Conservation (phyloP, 2,888 invertebrate species). For the Ochropleura plecta region DNA sequence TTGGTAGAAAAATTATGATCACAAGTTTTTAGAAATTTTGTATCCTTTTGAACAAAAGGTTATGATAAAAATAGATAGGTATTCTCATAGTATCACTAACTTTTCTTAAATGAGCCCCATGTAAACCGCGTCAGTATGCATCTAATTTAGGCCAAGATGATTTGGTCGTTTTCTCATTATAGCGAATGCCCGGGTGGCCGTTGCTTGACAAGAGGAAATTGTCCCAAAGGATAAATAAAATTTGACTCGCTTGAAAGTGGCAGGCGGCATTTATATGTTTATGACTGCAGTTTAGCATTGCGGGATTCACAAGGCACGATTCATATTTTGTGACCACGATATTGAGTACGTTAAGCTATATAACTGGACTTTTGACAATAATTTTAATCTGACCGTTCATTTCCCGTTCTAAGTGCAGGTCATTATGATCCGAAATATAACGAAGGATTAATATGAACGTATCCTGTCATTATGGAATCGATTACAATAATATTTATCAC, state of each 20-base stretch:
- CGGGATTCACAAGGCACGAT: slow-evolving; percentile 62
- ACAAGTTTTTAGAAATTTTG: not conserved
- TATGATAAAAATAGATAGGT: not conserved
- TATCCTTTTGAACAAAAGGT: not conserved
- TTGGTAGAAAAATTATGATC: not conserved
- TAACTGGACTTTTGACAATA: slow-evolving; percentile 14
- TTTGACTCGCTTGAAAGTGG: slow-evolving; percentile 84
- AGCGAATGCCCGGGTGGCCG: slow-evolving; percentile 87
- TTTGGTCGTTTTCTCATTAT: slow-evolving; percentile 88
- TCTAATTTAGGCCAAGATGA: slow-evolving; percentile 88
- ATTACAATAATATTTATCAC: slow-evolving; percentile 61
- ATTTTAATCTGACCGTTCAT: slow-evolving; percentile 6
- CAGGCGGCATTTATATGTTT: slow-evolving; percentile 84
- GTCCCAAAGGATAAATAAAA: slow-evolving; percentile 87
- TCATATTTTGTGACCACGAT: slow-evolving; percentile 50
- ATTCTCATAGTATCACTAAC: not conserved
- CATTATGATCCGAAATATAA: slow-evolving; percentile 21
- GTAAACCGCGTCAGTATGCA: slow-evolving; percentile 75
- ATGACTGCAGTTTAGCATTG: slow-evolving; percentile 78
- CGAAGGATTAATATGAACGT: slow-evolving; percentile 33
- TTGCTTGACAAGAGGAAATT: slow-evolving; percentile 88
- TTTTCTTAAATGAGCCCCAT: slow-evolving; percentile 67
- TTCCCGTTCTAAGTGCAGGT: slow-evolving; percentile 10
- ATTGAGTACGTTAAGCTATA: slow-evolving; percentile 22
- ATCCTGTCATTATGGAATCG: slow-evolving; percentile 44